phyloP scores from a whole-genome alignment of 2,113 vertebrate genomes.

The Oreocharis arfaki region DNA sequence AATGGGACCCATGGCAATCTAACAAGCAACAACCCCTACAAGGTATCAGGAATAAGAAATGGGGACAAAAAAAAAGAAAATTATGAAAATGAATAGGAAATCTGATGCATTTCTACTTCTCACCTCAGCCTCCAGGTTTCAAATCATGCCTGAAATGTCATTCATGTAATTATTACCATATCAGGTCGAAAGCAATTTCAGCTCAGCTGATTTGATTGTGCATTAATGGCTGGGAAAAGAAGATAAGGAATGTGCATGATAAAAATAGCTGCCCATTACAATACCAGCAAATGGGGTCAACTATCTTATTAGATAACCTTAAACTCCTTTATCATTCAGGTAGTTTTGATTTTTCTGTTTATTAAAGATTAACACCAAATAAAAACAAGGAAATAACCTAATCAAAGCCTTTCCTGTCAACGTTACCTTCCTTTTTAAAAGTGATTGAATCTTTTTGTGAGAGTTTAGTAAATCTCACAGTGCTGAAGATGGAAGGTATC shows the following conservation, averaged over 20 bases:
- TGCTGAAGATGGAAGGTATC: neutral
- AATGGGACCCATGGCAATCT: neutral
- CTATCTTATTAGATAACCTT: slow-evolving; percentile 20
- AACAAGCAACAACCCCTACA: slow-evolving; percentile 27
- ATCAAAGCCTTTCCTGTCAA: neutral
- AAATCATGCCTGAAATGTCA: slow-evolving; percentile 65
- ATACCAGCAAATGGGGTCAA: slow-evolving; percentile 7
- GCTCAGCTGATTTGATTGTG: slow-evolving; percentile 55
- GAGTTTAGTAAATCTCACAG: neutral
- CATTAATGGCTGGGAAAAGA: slow-evolving; percentile 60
- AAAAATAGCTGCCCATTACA: neutral
- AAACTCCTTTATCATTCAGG: neutral
- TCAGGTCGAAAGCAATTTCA: slow-evolving; percentile 60
- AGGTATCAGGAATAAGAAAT: neutral
- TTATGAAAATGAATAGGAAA: neutral
- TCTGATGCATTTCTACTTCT: slow-evolving; percentile 10
- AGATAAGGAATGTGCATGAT: slow-evolving; percentile 58
- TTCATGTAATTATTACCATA: slow-evolving; percentile 66
- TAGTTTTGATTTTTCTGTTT: neutral
- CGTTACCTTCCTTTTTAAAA: neutral
- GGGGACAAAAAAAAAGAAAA: neutral
- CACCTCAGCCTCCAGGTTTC: slow-evolving; percentile 29
- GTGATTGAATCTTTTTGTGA: neutral
- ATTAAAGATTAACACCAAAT: neutral
- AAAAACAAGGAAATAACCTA: neutral